phyloP scores from a whole-genome alignment of 2,888 invertebrate species.

The Drosophila neonasuta region DNA sequence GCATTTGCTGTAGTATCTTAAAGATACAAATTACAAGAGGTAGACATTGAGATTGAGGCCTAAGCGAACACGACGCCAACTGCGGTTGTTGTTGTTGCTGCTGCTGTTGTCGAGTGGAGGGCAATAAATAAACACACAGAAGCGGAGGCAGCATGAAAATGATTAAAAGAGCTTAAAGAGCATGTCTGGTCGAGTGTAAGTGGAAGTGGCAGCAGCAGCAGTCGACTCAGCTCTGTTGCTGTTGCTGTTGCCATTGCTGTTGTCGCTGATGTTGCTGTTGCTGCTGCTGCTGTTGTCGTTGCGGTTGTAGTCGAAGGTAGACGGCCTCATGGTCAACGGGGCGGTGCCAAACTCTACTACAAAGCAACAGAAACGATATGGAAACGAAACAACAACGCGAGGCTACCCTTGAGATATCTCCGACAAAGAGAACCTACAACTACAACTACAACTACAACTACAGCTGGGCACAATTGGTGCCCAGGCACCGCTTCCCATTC shows the following conservation, averaged over 20 bases:
- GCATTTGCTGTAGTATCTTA: conserved; percentile 67
- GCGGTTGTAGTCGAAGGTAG: conserved; percentile 44
- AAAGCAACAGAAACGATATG: conserved; percentile 37
- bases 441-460: not conserved
- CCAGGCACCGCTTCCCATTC: not conserved
- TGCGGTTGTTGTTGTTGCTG: conserved; percentile 7
- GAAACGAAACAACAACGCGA: conserved; percentile 48
- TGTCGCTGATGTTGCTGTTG: conserved; percentile 8
- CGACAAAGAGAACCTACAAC: conserved; percentile 8
- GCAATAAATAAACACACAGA: conserved; percentile 68
- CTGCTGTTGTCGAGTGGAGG: conserved; percentile 52
- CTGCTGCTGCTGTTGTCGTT: conserved; percentile 13
- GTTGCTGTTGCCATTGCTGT: conserved; percentile 2
- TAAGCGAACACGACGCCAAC: conserved; percentile 54
- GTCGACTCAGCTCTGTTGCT: conserved; percentile 1
- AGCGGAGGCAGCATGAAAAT: conserved; percentile 71
- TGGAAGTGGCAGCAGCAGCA: conserved; percentile 28
- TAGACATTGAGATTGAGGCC: conserved; percentile 76
- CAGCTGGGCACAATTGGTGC: not conserved
- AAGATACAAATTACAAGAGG: conserved; percentile 75
- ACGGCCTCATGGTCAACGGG: conserved; percentile 71
- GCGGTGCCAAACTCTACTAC: conserved; percentile 44
- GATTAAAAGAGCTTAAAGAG: conserved; percentile 75
- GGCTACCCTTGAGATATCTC: conserved; percentile 55
- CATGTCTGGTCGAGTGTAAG: conserved; percentile 61